A percentile compares a stretch with the other conserved stretches of the same genome.
Evolutionary conservation across 2,797 vertebrate species (phyloP).

Genomic region (Orientallactaga sibirica): DNA sequence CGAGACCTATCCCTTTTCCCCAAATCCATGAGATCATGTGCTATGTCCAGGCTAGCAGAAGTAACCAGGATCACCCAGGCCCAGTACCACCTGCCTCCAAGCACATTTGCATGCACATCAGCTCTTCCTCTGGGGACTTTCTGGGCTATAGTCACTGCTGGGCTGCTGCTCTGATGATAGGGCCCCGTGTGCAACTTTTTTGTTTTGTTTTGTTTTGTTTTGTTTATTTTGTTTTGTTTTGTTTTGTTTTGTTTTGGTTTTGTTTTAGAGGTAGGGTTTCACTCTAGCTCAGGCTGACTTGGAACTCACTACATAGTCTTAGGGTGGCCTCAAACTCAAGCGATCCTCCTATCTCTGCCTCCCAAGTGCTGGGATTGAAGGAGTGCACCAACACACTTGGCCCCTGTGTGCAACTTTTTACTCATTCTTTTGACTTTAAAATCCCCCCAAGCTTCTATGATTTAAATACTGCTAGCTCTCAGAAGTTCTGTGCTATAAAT

Average conservation of each 20-base stretch:
- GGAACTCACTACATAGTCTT: no score
- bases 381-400: no score
- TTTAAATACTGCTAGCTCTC: not conserved
- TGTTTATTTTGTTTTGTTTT: no score
- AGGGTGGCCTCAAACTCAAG: no score
- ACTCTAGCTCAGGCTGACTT: no score
- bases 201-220: no score
- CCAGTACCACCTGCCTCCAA: not conserved
- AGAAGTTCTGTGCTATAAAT: not conserved
- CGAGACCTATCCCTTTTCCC: not conserved
- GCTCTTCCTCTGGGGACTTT: not conserved
- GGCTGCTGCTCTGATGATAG: not conserved
- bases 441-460: not conserved
- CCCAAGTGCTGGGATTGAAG: no score
- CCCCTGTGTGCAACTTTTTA: not conserved
- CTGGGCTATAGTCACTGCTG: not conserved
- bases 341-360: no score
- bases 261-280: no score
- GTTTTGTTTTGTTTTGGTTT: no score
- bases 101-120: not conserved
- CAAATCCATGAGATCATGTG: not conserved
- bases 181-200: no score
- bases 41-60: not conserved
- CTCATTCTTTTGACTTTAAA: not conserved
- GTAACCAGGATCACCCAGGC: not conserved